Base-by-base conservation (phyloP, 2,888 invertebrate genomes). In the Scaptomyza polygonia region DNA sequence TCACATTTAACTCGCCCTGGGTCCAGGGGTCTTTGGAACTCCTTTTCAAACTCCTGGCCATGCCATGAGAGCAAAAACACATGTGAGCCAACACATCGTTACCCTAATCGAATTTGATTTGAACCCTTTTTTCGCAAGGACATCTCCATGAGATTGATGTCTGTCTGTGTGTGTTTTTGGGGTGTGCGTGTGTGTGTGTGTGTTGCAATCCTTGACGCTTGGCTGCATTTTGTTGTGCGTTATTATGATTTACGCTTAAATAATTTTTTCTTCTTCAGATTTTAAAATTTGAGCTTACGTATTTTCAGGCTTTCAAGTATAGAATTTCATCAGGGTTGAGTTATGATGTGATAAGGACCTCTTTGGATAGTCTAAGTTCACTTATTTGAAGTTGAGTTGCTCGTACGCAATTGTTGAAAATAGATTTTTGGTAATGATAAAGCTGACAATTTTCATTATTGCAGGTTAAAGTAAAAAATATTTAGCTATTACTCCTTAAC, bases 101-200 rank as follows among this genome's bases (percentile, higher is more conserved):
- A 72, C 72, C 78, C 77, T 83, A 89, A 89, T 89, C 89, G 89
- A 89, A 89, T 89, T 88, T 77, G 82, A 84, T 81, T 87, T 88
- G 82, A 86, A 87, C 83, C 87, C 89, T 85, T 86, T 80, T 66
- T 56, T 18, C n/a, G 34, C 54, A 56, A 70, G 72, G 63, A 66
- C 59, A 69, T 52, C 49, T 55, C 58, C 45, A 45, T 29, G 55
- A 40, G 59, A 56, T 58, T 70, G 67, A 58, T 67, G 48, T 52
- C 27, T 18, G 42, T 55, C 47, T 53, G 27, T 34, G 18, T 27
- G 34, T 29, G 21, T 44, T 16, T 14, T 27, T n/a, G 27, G 34
- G 36, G 34, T 34, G 51, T 32, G 43, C 14, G 42, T 45, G 12
- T 27, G 43, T 25, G 42, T 30, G 49, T 52, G 52, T 45, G n/a